Evolutionary conservation across 2,797 vertebrate species (phyloP).

Genomic region (Ceryle rudis): DNA sequence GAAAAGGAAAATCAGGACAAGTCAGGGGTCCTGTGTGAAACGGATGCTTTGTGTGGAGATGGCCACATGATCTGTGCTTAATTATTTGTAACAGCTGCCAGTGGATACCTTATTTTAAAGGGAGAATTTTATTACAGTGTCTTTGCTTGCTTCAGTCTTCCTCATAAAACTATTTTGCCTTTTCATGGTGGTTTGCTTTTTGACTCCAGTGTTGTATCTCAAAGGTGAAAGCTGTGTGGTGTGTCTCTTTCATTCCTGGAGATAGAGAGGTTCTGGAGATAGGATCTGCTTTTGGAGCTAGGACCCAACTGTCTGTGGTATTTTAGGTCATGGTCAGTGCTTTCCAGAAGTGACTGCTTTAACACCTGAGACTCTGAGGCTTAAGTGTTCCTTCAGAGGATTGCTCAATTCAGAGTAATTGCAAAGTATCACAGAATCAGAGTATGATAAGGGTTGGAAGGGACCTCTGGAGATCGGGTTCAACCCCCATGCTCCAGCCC

Average conservation of each 20-base stretch:
- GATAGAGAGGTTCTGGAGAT: not conserved
- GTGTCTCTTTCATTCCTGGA: not conserved
- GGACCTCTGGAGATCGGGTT: not conserved
- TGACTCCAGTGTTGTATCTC: not conserved
- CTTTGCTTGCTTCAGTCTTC: not conserved
- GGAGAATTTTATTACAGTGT: not conserved
- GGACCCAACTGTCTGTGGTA: not conserved
- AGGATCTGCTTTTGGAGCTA: not conserved
- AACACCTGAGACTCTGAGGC: not conserved
- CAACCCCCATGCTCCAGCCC: not conserved
- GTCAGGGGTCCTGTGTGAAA: not conserved
- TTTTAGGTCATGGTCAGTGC: not conserved
- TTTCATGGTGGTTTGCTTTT: not conserved
- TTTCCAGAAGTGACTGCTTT: not conserved
- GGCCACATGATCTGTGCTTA: not conserved
- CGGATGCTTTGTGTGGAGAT: not conserved
- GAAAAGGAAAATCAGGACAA: not conserved
- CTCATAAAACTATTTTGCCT: not conserved
- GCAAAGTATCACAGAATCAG: not conserved
- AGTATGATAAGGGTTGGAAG: not conserved
- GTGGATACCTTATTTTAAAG: not conserved
- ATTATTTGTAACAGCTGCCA: not conserved
- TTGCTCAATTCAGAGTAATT: not conserved
- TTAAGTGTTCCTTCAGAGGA: not conserved
- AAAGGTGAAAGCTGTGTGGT: not conserved